A percentile compares a stretch with the other conserved stretches of the same genome.
These are phyloP conservation scores for Caprella mutica DNA, from an alignment of 2,888 invertebrate species.

Conservation along the genomic window DNA sequence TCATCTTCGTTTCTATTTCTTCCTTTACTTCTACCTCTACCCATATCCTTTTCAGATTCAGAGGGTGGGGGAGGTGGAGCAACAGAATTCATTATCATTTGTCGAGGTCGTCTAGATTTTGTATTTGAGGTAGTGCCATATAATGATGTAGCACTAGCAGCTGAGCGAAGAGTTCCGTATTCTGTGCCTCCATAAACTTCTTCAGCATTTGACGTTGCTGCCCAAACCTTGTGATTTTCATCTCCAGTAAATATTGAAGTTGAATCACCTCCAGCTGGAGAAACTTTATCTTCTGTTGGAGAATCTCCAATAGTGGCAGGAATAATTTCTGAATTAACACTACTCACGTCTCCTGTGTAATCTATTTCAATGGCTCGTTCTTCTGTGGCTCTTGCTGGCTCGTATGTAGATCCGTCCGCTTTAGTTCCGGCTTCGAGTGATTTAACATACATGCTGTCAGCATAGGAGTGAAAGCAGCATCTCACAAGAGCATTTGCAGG, in stretches of 20 bases:
- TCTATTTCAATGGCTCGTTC: conserved; percentile 31
- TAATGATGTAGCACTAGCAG: conserved; percentile 24
- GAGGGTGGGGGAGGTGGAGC: conserved; percentile 65
- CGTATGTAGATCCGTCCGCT: conserved; percentile 37
- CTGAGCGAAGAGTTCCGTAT: conserved; percentile 38
- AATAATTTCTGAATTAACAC: conserved; percentile 29
- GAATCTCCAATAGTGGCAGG: conserved; percentile 32
- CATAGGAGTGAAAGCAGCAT: conserved; percentile 97
- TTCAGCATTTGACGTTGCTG: conserved; percentile 47
- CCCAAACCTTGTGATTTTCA: conserved; percentile 90
- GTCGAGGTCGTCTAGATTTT: conserved; percentile 53
- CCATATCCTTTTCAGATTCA: conserved; percentile 45
- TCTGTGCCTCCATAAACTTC: conserved; percentile 47
- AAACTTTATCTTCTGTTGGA: conserved; percentile 18
- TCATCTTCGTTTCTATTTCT: conserved; percentile 17
- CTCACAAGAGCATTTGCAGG: conserved; percentile 95
- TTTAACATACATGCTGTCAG: conserved; percentile 84
- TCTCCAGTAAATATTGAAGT: conserved; percentile 60
- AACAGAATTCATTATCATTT: conserved; percentile 65
- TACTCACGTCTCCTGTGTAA: conserved; percentile 34
- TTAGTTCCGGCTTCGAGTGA: conserved; percentile 47
- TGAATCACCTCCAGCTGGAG: conserved; percentile 28
- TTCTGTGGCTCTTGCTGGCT: conserved; percentile 33
- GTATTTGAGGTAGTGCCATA: conserved; percentile 30
- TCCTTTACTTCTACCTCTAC: conserved; percentile 19